Conservation (phyloP, 2,797 vertebrate genomes). For the Amblyraja radiata region DNA sequence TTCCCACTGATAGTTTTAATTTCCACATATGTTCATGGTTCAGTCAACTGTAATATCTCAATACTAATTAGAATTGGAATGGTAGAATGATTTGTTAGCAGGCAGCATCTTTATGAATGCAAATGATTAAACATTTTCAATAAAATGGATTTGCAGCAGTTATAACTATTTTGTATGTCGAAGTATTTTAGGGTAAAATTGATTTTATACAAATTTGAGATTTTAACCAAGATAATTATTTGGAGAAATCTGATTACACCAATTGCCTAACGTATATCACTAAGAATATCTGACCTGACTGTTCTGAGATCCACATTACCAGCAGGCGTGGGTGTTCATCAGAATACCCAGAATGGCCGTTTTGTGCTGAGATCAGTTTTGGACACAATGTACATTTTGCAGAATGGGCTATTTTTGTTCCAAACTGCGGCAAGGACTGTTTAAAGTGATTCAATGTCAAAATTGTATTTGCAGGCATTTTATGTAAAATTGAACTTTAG, state of each 20-base stretch:
- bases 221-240: background rate
- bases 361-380: background rate
- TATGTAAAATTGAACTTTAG: background rate
- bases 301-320: background rate
- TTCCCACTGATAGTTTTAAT: background rate
- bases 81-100: background rate
- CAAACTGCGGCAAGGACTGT: background rate
- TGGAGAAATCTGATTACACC: background rate
- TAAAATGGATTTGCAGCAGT: background rate
- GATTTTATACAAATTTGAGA: background rate
- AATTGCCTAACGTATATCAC: background rate
- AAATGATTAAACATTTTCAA: background rate
- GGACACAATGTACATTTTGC: background rate
- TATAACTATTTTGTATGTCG: background rate
- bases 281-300: slow-evolving; percentile 3
- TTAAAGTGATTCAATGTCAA: slow-evolving; percentile 20
- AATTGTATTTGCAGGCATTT: background rate
- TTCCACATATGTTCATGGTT: background rate
- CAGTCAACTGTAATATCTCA: background rate
- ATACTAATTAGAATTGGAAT: background rate
- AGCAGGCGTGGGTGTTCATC: background rate
- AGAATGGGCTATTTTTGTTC: background rate
- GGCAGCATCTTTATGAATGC: background rate
- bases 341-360: background rate
- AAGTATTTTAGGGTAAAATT: background rate